Percentiles rank a stretch among this genome's conserved stretches.
Conservation (phyloP, 2,797 vertebrate species). For the Salmo trutta region DNA sequence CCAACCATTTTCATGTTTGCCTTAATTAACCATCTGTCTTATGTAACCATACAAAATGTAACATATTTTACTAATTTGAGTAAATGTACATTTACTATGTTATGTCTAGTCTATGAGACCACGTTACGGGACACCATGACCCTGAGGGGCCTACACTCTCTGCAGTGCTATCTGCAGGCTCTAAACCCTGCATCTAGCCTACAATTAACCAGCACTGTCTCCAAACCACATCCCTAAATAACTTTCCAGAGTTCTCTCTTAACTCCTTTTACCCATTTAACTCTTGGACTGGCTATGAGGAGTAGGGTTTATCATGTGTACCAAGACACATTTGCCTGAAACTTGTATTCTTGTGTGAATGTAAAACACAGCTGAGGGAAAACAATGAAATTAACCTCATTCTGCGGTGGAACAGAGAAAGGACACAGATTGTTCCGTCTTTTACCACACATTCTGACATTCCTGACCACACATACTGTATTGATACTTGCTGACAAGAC, state of each 20-base stretch:
- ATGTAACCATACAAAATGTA: too few relatives aligned
- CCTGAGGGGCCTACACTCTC: neutral
- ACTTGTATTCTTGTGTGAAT: neutral
- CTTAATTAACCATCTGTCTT: too few relatives aligned
- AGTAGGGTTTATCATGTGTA: neutral
- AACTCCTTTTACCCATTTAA: neutral
- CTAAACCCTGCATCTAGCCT: neutral
- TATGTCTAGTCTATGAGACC: too few relatives aligned
- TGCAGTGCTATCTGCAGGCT: neutral
- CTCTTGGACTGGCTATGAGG: neutral
- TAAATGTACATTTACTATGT: too few relatives aligned
- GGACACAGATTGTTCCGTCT: neutral
- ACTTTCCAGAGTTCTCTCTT: neutral
- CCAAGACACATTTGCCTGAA: neutral
- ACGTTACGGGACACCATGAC: neutral
- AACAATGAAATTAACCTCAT: slow-evolving; percentile 8
- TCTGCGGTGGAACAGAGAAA: slow-evolving; percentile 4
- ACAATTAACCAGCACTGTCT: neutral
- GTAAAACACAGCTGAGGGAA: neutral
- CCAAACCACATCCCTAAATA: neutral
- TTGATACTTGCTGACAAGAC: slow-evolving; percentile 34
- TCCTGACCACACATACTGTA: slow-evolving; percentile 27
- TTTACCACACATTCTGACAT: neutral
- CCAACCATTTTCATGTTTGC: too few relatives aligned
- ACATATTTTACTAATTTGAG: too few relatives aligned